These are phyloP conservation scores for Apamea sordens DNA, from an alignment of 2,888 invertebrate species.

Conservation along the genomic window DNA sequence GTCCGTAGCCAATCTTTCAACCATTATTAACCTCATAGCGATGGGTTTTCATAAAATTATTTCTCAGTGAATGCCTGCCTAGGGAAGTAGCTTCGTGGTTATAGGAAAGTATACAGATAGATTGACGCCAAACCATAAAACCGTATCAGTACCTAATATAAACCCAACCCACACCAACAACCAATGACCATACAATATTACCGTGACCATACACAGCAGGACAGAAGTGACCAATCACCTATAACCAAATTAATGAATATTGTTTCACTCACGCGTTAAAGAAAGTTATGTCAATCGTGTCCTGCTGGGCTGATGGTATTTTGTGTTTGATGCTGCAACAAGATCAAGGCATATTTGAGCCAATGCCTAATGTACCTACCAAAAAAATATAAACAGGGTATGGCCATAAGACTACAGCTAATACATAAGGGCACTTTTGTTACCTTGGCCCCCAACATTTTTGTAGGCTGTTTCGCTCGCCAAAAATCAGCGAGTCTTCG, in stretches of 20 bases:
- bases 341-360: slow-evolving; percentile 36
- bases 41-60: not conserved
- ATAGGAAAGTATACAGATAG: not conserved
- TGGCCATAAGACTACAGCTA: not conserved
- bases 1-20: not conserved
- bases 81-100: not conserved
- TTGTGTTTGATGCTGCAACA: slow-evolving; percentile 57
- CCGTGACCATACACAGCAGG: slow-evolving; percentile 40
- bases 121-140: not conserved
- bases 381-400: not conserved
- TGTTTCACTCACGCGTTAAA: slow-evolving; percentile 56
- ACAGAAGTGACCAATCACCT: slow-evolving; percentile 45
- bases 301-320: slow-evolving; percentile 47
- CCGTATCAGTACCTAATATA: not conserved
- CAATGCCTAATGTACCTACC: not conserved
- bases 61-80: not conserved
- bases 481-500: not conserved
- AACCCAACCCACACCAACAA: not conserved
- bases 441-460: too few relatives aligned
- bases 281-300: slow-evolving; percentile 56
- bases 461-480: not conserved
- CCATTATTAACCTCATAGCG: not conserved
- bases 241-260: slow-evolving; percentile 27
- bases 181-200: slow-evolving; percentile 36
- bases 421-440: not conserved